Base-by-base conservation (phyloP, 2,888 invertebrate genomes). In the Chymomyza procnemis region DNA sequence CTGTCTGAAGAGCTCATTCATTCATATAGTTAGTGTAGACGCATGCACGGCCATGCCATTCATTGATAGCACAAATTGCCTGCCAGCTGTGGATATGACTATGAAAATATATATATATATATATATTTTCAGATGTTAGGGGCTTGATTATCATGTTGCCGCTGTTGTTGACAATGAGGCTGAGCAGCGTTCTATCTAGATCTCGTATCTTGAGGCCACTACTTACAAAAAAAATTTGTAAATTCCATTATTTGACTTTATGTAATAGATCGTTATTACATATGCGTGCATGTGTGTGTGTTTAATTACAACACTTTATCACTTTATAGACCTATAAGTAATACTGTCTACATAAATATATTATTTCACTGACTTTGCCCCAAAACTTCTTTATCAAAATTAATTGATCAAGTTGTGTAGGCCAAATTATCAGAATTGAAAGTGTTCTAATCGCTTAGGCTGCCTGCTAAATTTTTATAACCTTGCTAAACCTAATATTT, bases 261-360 rank as follows among this genome's bases (percentile, higher is more conserved):
- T 26, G 26, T 50, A n/a, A n/a, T 19, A 50, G 19, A 16, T 50
- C 34, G 47, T 12, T 26, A 26, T 26, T 26, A 4, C 26, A 16
- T 48, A 19, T 21, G 41, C 48, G 18, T 48, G 48, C 34, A 30
- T 69, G 63, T 61, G 61, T 47, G 30, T 61, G 26, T 26, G 26
- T 26, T 68, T 76, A 82, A 79, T 79, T 82, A 75, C 80, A 76
- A 71, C 83, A 87, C 85, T 84, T 80, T 75, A 79, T 78, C 79
- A 74, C 69, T 55, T 22, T 41, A 41, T 41, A 26, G 34, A 3
- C 12, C 34, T 41, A 41, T 12, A 41, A 12, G 12, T 12, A 41
- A 41, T 41, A 41, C 12, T 12, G 9, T 9, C 12, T 2, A 9
- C 12, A 41, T 41, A 41, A 2, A 1, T 34, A 12, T 34, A 34